phyloP scores from a whole-genome alignment of 2,113 vertebrate species.

The Channa maculata region DNA sequence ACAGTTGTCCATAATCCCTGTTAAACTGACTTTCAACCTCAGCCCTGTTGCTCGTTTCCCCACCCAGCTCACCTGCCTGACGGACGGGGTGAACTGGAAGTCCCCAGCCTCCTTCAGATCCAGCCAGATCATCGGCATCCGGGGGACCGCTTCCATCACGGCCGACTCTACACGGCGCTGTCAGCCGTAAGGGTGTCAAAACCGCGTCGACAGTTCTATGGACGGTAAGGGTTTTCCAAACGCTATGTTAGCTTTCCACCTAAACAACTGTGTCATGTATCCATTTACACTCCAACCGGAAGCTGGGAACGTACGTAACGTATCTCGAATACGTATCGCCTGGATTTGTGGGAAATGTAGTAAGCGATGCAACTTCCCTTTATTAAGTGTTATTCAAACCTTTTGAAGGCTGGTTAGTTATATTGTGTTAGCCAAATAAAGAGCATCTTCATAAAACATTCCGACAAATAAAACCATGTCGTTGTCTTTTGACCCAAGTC shows the following conservation, averaged over 20 bases:
- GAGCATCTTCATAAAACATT: too few species aligned
- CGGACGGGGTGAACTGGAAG: slow-evolving; percentile 82
- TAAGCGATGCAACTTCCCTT: background rate
- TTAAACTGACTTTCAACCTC: slow-evolving; percentile 54
- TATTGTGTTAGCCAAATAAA: too few species aligned
- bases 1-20: slow-evolving; percentile 42
- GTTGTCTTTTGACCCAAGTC: too few species aligned
- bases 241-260: slow-evolving; percentile 41
- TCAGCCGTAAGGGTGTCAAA: slow-evolving; percentile 35
- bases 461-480: too few species aligned
- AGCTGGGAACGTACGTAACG: slow-evolving; percentile 63
- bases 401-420: too few species aligned
- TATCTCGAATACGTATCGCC: background rate
- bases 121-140: slow-evolving; percentile 99
- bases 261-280: slow-evolving; percentile 83
- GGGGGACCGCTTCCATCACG: slow-evolving; percentile 96
- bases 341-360: slow-evolving; percentile 74
- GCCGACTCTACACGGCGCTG: slow-evolving; percentile 35
- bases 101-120: slow-evolving; percentile 91
- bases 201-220: background rate
- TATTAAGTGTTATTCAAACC: too few species aligned
- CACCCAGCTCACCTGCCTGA: slow-evolving; percentile 83
- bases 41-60: slow-evolving; percentile 83
- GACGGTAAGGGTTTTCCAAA: slow-evolving; percentile 15
- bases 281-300: slow-evolving; percentile 79